These are phyloP conservation scores for Ichneumon xanthorius DNA, from an alignment of 2,888 invertebrate species.

Conservation along the genomic window DNA sequence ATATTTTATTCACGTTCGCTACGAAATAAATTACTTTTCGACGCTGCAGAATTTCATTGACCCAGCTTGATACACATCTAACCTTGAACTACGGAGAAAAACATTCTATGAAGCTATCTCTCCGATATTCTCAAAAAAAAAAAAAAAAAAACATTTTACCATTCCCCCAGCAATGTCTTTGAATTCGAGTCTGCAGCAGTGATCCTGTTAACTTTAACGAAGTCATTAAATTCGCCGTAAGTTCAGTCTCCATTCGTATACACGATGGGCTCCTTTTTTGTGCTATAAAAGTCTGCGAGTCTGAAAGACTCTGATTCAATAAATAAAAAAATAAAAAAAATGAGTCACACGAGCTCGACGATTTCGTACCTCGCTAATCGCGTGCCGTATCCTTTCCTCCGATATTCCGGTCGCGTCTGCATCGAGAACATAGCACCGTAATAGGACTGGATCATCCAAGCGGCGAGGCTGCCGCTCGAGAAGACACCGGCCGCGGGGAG, in stretches of 20 bases:
- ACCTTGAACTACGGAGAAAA: not conserved
- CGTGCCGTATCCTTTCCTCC: slow-evolving; percentile 88
- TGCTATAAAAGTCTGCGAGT: not conserved
- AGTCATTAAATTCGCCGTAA: slow-evolving; percentile 23
- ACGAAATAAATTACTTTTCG: not conserved
- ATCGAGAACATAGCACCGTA: slow-evolving; percentile 97
- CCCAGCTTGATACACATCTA: not conserved
- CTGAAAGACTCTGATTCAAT: not conserved
- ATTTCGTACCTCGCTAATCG: slow-evolving; percentile 81
- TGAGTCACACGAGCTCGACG: not conserved
- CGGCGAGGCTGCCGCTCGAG: slow-evolving; percentile 90
- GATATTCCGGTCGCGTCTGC: slow-evolving; percentile 93
- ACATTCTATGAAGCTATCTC: not conserved
- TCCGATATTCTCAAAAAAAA: slow-evolving; percentile 12
- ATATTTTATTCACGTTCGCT: not conserved
- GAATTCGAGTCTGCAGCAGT: slow-evolving; percentile 1
- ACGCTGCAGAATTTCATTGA: not conserved
- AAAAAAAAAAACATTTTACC: not conserved
- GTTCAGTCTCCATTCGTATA: not conserved
- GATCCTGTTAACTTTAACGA: slow-evolving; percentile 2
- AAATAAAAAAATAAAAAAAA: not conserved
- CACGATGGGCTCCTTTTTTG: not conserved
- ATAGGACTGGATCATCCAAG: slow-evolving; percentile 97
- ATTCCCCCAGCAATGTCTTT: not conserved
- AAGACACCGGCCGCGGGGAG: slow-evolving; percentile 94